Conservation (phyloP, 2,113 vertebrate species). For the Mormoops blainvillei region DNA sequence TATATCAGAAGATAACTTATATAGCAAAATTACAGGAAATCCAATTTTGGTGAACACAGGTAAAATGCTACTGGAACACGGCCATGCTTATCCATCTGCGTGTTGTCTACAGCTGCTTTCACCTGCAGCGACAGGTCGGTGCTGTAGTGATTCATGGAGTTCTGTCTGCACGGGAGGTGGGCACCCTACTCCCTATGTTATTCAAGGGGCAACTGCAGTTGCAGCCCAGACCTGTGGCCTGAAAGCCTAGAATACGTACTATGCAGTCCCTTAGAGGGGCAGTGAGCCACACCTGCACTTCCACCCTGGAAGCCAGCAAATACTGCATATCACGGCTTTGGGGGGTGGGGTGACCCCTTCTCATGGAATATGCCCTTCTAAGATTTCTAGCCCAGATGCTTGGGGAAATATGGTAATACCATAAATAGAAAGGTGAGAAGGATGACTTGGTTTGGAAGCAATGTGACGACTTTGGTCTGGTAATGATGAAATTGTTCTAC, state of each 20-base stretch:
- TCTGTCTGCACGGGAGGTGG: background rate
- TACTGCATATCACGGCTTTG: background rate
- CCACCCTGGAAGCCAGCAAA: background rate
- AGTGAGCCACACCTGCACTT: background rate
- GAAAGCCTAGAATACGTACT: background rate
- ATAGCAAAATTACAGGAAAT: background rate
- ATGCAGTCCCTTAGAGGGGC: background rate
- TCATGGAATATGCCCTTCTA: background rate
- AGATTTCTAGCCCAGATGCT: background rate
- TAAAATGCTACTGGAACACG: background rate
- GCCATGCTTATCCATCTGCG: background rate
- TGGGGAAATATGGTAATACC: background rate
- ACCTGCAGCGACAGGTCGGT: background rate
- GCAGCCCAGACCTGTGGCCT: background rate
- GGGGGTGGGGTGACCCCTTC: no score
- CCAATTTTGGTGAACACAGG: background rate
- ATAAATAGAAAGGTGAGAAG: background rate
- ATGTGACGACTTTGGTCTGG: background rate
- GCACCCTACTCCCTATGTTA: background rate
- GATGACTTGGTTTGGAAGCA: background rate
- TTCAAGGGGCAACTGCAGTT: background rate
- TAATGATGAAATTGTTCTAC: background rate
- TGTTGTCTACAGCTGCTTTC: background rate
- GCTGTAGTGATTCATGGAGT: background rate
- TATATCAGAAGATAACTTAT: background rate